Percentiles rank a stretch among this genome's conserved stretches.
These are phyloP conservation scores for Mactromeris polynyma DNA, from an alignment of 2,888 invertebrate genomes.

Conservation along the genomic window DNA sequence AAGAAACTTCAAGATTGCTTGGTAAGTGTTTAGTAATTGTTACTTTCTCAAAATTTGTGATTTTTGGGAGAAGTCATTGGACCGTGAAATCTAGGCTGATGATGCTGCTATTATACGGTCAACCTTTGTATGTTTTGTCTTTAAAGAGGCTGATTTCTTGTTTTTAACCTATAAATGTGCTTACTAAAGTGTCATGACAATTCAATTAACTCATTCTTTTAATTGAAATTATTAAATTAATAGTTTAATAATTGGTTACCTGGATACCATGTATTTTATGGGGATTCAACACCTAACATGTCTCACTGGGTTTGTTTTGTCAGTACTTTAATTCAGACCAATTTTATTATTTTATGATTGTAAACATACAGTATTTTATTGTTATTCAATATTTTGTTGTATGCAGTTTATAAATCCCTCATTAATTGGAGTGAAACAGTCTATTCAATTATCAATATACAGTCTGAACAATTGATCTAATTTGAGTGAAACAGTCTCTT, in stretches of 20 bases:
- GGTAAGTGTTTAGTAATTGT: conserved; percentile 75
- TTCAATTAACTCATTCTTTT: neutral
- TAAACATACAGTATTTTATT: too few relatives aligned
- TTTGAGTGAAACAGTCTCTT: too few relatives aligned
- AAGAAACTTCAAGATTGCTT: conserved; percentile 80
- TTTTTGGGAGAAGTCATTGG: conserved; percentile 26
- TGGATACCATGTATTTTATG: neutral
- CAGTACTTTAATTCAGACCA: too few relatives aligned
- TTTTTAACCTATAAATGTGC: neutral
- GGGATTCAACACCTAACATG: neutral
- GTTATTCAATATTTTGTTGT: too few relatives aligned
- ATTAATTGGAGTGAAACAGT: too few relatives aligned
- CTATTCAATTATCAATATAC: too few relatives aligned
- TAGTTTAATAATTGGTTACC: neutral
- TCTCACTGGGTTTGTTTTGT: too few relatives aligned
- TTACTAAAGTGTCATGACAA: neutral
- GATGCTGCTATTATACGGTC: conserved; percentile 27
- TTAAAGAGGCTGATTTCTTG: neutral
- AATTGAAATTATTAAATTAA: neutral
- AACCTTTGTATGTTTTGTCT: neutral
- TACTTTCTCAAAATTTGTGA: conserved; percentile 3
- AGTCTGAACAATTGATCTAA: too few relatives aligned
- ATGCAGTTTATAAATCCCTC: too few relatives aligned
- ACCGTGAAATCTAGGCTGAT: conserved; percentile 24
- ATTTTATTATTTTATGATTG: too few relatives aligned